These are phyloP conservation scores for Psittacula cyanocephala DNA, from an alignment of 2,113 vertebrate genomes.

Conservation along the genomic window DNA sequence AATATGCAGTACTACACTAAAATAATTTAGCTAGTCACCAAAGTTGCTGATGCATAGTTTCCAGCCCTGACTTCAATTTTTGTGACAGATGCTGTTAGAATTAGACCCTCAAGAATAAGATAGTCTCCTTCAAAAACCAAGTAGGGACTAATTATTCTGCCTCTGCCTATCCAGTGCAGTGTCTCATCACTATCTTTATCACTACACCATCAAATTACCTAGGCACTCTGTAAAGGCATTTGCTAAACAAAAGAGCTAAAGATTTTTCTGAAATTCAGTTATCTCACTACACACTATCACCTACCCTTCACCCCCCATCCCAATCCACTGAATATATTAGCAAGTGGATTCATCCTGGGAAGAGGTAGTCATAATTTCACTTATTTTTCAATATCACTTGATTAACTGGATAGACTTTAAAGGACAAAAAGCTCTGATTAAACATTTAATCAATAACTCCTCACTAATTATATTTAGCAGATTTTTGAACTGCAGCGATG, in stretches of 20 bases:
- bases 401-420: background rate
- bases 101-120: slow-evolving; percentile 17
- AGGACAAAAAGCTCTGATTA: background rate
- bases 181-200: background rate
- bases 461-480: background rate
- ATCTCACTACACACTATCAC: background rate
- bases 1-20: background rate
- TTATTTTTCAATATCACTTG: background rate
- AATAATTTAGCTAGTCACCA: slow-evolving; percentile 24
- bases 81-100: slow-evolving; percentile 25
- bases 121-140: background rate
- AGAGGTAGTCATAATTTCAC: background rate
- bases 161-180: background rate
- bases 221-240: background rate
- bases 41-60: background rate
- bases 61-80: background rate
- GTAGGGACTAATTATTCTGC: slow-evolving; percentile 7
- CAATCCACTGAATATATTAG: background rate
- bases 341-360: background rate
- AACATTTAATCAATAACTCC: background rate
- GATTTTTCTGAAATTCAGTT: background rate
- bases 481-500: background rate
- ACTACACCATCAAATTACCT: background rate
- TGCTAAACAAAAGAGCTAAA: background rate
- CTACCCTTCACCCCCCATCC: fast-evolving